Base-by-base conservation (phyloP, 1,140 invertebrate genomes). In the Meteorus sp. region DNA sequence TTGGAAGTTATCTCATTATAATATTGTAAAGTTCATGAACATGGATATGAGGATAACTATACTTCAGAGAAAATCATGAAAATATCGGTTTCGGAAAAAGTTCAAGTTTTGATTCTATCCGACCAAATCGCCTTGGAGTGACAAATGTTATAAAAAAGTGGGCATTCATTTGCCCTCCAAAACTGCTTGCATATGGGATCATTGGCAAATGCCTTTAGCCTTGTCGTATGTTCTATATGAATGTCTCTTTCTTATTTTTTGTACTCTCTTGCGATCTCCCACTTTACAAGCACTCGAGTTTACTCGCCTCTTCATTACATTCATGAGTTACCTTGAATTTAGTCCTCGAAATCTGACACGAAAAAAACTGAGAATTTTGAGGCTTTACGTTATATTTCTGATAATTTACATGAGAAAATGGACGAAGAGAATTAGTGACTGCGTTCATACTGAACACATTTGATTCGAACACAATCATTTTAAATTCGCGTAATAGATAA, bases 91-190 rank as follows among this genome's bases (percentile, higher is more conserved):
- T n/a, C n/a, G n/a, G n/a, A n/a, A 15, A 45, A 58, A 48, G 45
- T 22, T 5, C 19, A 15, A 59, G 17, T 39, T 39, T 59, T 59
- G 56, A 41, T 52, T 22, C 17, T 23, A 52, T 52, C 37, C 27
- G 31, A 51, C 48, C 35, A 22, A 59, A 39, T 59, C 35, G 52
- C 56, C 56, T 59, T 59, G 56, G 45, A 8, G 39, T 50, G n/a
- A 50, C 43, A 35, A 51, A 51, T 41, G 43, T 51, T 31, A 58
- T 48, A 45, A 29, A 45, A 44, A 47, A 35, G 25, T 35, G 20
- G 19, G 20, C n/a, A 35, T 33, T 33, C 31, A 31, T 56, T 33
- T 47, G 29, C 27, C 54, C 29, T 44, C 43, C 6, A 56, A 29
- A 56, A 45, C 19, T 2, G 20, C 35, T 3, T 53, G 22, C 51